A percentile compares a stretch with the other conserved stretches of the same genome.
phyloP scores from a whole-genome alignment of 1,140 invertebrate genomes.

The Drosophila auraria region DNA sequence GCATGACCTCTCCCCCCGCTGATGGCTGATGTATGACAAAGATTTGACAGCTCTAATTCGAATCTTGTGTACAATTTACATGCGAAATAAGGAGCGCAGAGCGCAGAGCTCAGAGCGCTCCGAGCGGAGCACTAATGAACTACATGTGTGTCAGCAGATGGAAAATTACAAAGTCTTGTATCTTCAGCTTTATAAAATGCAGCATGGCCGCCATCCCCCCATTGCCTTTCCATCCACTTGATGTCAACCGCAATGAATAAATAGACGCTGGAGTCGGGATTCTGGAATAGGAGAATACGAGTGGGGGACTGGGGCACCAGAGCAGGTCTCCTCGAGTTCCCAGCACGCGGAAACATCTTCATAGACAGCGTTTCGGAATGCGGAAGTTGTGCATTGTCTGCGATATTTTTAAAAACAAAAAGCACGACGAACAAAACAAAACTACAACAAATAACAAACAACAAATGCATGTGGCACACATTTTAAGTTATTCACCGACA shows the following conservation, averaged over 20 bases:
- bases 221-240: slow-evolving; percentile 39
- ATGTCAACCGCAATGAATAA: slow-evolving; percentile 65
- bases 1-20: slow-evolving; percentile 43
- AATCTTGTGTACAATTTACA: slow-evolving; percentile 71
- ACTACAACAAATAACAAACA: background rate
- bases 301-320: slow-evolving; percentile 60
- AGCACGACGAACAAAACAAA: slow-evolving; percentile 27
- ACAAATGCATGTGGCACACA: slow-evolving; percentile 73
- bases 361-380: slow-evolving; percentile 36
- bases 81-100: slow-evolving; percentile 54
- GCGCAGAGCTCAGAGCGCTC: slow-evolving; percentile 8
- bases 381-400: slow-evolving; percentile 72
- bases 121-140: slow-evolving; percentile 65
- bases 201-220: slow-evolving; percentile 9
- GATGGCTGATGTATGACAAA: slow-evolving; percentile 68
- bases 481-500: slow-evolving; percentile 51
- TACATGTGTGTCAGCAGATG: slow-evolving; percentile 81
- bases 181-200: slow-evolving; percentile 53
- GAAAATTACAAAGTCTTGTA: slow-evolving; percentile 78
- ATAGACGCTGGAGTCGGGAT: slow-evolving; percentile 37
- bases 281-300: slow-evolving; percentile 19
- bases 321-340: slow-evolving; percentile 20
- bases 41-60: slow-evolving; percentile 82
- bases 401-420: slow-evolving; percentile 41
- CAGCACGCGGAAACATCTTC: slow-evolving; percentile 50